Base-by-base conservation (phyloP, 2,888 invertebrate genomes). In the Dromius quadrimaculatus region DNA sequence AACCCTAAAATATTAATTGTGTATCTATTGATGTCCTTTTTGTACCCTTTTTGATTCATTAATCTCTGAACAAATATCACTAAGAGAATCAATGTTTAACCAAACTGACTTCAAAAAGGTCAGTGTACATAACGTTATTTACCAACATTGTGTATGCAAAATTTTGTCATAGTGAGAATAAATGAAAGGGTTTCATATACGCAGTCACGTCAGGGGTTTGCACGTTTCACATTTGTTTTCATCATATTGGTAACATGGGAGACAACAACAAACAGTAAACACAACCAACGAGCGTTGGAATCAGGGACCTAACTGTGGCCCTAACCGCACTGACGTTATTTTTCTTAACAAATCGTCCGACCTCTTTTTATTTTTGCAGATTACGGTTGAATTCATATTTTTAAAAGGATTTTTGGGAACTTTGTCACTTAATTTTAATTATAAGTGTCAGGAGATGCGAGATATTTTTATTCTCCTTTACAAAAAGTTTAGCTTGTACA, bases 161-260 rank as follows among this genome's bases (percentile, higher is more conserved):
- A 41, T 62, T 34, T 61, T 41, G 23, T 62, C 41, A 62, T 38
- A 19, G 62, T 15, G 38, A 34, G 41, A 62, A 62, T 62, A 62
- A 62, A 62, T 62, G 22, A 62, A 38, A 62, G 23, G 41, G 62
- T 11, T 22, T 62, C 28, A 59, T 66, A 45, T 59, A 59, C 45
- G 66, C 66, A 57, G 15, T 59, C 59, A 59, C 45, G 68, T 68
- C 68, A 68, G 45, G 45, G 68, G 68, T 68, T 45, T 59, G 43
- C 68, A 68, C 59, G 68, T 43, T 59, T 28, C 68, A 59, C 59
- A 57, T 57, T 68, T 68, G 43, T 68, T 68, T 68, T 59, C 68
- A 68, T 68, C 68, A 68, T 68, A 57, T 68, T 54, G 68, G 68
- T 59, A 59, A 59, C 45, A 59, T 43, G 66, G 45, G 19, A 34